Base-by-base conservation (phyloP, 2,113 vertebrate genomes). In the Pardalotus punctatus region DNA sequence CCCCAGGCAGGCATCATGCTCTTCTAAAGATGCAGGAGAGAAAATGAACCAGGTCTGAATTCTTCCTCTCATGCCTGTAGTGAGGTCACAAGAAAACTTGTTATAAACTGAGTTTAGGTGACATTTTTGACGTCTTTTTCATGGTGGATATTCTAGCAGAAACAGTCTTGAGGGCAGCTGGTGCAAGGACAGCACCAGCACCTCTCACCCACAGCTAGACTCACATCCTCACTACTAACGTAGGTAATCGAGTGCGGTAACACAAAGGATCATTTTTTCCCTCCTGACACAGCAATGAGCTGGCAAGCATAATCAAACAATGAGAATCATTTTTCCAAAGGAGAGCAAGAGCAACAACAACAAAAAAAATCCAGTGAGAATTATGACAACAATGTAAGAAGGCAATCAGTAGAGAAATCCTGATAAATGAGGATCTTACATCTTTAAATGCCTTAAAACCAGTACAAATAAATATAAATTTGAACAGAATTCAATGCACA, bases 271-370 rank as follows among this genome's bases (percentile, higher is more conserved):
- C 23, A 7, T 80, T 77, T 66, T 78, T 94, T 82, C 81, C 17
- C 72, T 54, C 70, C 72, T 76, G 90, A 92, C 96, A 76, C 76
- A 74, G 56, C 96, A 95, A 95, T 91, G 36, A 97, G 77, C 61
- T 87, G 48, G 54, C 60, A 96, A 95, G 71, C 12, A 33, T 74
- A 91, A 89, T 85, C 67, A 94, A 84, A 82, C 79, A 45, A 85
- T 78, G 17, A 43, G 23, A 23, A 80, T 61, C 53, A 77, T 87
- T 95, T 82, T 86, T 83, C 51, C 51, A 77, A 71, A 83, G 66
- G 86, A 86, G 78, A 95, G 60, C 20, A 38, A 93, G 56, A 82
- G 40, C 73, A 62, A 67, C 54, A 77, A 47, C 51, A 91, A 58
- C 35, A 87, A 38, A 15, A 78, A 62, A 78, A 90, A 70, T 81